Conservation (phyloP, 2,797 vertebrate genomes). For the Malacoctenus gilli region DNA sequence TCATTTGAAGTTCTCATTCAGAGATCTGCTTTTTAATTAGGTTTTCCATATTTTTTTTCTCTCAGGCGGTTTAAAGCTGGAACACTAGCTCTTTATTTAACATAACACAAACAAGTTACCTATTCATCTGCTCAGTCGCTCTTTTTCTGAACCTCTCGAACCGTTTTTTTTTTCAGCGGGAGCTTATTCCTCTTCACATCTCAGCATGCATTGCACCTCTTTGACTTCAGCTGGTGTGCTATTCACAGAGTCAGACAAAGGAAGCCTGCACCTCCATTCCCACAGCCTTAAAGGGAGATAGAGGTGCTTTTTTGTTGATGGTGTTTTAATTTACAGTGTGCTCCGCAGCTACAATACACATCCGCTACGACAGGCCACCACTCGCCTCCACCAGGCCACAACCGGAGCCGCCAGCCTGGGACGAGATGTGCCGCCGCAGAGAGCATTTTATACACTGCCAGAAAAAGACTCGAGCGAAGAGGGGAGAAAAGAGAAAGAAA, state of each 20-base stretch:
- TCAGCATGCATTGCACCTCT: constrained; percentile 51
- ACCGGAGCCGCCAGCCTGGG: constrained; percentile 31
- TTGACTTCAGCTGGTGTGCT: constrained; percentile 33
- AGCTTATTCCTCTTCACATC: constrained; percentile 55
- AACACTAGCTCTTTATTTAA: constrained; percentile 37
- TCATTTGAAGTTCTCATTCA: constrained; percentile 42
- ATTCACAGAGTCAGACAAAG: constrained; percentile 28
- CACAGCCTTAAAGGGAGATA: constrained; percentile 28
- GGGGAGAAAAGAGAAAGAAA: constrained; percentile 47
- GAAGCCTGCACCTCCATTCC: constrained; percentile 17
- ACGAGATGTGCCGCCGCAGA: constrained; percentile 53
- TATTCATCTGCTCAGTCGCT: constrained; percentile 39
- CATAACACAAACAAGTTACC: constrained; percentile 52
- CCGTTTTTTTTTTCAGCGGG: constrained; percentile 48
- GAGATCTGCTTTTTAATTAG: constrained; percentile 57
- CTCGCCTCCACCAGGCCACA: constrained; percentile 35
- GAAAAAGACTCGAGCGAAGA: constrained; percentile 21
- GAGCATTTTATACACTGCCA: constrained; percentile 49
- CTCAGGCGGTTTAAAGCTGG: constrained; percentile 23
- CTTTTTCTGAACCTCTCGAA: constrained; percentile 7
- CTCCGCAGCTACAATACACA: constrained; percentile 25
- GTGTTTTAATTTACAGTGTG: constrained; percentile 53
- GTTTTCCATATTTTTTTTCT: constrained; percentile 19
- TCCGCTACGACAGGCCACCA: constrained; percentile 32
- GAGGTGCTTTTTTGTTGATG: constrained; percentile 42